phyloP scores from a whole-genome alignment of 2,888 invertebrate genomes.

The Agrochola lychnidis region DNA sequence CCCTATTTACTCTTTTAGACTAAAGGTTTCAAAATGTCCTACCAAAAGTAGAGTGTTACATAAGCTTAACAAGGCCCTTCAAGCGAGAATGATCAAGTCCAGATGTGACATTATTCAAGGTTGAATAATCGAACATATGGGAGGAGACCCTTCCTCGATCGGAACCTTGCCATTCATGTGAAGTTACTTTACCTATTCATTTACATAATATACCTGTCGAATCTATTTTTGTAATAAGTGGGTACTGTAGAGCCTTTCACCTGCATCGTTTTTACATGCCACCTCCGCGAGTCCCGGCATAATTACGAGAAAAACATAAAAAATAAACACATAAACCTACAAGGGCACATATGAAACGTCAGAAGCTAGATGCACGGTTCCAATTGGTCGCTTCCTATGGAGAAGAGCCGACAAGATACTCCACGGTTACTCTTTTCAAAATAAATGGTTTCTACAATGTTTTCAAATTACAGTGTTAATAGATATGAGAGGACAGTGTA shows the following conservation, averaged over 20 bases:
- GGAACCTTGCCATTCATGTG: not conserved
- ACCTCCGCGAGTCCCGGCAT: not conserved
- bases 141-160: not conserved
- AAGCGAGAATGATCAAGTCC: slow-evolving; percentile 1
- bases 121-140: slow-evolving; percentile 42
- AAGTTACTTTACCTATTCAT: slow-evolving; percentile 1
- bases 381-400: too few relatives aligned
- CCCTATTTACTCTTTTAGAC: not conserved
- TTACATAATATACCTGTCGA: not conserved
- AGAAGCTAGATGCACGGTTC: too few relatives aligned
- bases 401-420: too few relatives aligned
- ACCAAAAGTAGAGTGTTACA: not conserved
- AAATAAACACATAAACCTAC: too few relatives aligned
- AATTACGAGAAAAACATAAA: too few relatives aligned
- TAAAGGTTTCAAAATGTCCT: not conserved
- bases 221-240: not conserved
- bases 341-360: too few relatives aligned
- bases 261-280: not conserved
- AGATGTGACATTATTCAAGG: slow-evolving; percentile 39
- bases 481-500: too few relatives aligned
- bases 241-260: not conserved
- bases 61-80: slow-evolving; percentile 21
- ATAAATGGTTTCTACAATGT: too few relatives aligned
- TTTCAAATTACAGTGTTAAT: too few relatives aligned
- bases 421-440: too few relatives aligned